Evolutionary conservation across 2,113 vertebrate genomes (phyloP).

Genomic region (Saguinus imperator): DNA sequence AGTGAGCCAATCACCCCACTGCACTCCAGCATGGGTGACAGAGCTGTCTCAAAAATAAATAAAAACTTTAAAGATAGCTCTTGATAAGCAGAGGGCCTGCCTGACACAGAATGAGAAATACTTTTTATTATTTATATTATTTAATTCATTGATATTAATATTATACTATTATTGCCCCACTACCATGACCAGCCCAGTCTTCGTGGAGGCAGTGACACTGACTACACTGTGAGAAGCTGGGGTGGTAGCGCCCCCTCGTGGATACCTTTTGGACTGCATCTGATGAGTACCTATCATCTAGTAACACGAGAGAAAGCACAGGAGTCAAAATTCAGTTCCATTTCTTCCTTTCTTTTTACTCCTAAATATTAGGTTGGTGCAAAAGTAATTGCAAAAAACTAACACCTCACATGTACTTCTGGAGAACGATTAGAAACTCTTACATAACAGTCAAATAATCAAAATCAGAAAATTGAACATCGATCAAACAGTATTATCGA

Average conservation of each 20-base stretch:
- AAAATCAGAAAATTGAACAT: background rate
- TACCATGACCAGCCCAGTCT: background rate
- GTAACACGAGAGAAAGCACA: background rate
- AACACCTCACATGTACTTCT: background rate
- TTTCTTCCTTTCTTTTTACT: background rate
- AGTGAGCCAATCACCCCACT: too few species aligned
- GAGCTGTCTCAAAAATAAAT: too few species aligned
- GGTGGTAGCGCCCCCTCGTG: slow-evolving; percentile 20
- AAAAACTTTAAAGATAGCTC: too few species aligned
- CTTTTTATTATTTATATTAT: background rate
- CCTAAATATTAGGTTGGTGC: background rate
- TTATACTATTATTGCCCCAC: background rate
- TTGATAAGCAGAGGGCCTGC: background rate
- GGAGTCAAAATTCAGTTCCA: background rate
- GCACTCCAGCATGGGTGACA: too few species aligned
- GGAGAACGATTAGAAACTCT: background rate
- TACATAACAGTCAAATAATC: background rate
- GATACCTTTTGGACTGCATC: background rate
- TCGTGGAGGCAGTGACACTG: accelerated
- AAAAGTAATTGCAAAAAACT: too few species aligned
- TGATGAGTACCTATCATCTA: background rate
- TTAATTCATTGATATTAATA: background rate
- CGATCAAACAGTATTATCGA: background rate
- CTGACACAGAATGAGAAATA: background rate
- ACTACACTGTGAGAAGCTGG: background rate